Base-by-base conservation (phyloP, 2,888 invertebrate genomes). In the Alitta virens region DNA sequence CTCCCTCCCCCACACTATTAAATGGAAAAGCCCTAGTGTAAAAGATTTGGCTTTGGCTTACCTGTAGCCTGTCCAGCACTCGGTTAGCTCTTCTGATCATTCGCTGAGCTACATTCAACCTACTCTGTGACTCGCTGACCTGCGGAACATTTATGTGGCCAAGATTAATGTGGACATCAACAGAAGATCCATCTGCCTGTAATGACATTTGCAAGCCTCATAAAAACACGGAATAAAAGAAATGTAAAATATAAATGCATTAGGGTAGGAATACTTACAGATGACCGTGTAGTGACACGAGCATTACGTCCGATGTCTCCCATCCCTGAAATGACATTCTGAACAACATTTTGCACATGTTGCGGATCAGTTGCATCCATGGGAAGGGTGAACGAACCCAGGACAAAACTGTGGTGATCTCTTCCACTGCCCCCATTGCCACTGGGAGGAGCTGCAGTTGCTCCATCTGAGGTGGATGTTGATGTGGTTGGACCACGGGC, bases 361-460 rank as follows among this genome's bases (percentile, higher is more conserved):
- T 75, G 73, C 12, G 78, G 73, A 64, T 79, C 79, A 21, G 78
- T 73, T 18, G 74, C 63, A 63, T 80, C 80, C 18, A 79, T 74
- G 1, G 82, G 81, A 25, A 82, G 70, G 9, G 78, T 74, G 68
- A 82, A 79, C 25, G 81, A 79, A 0, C 82, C 80, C 16, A 82
- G 71, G 33, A 82, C 71, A 60, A 78, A 75, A 25, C 55, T 64
- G 60, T 51, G 59, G 3, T 50, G 42, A 2, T 54, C 62, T 27
- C 21, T 51, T 2, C 86, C 67, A 93, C 89, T 68, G 91, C 89
- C 16, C 92, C 91, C 68, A 2, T 40, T 40, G 56, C 42, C 14
- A 9, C 18, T 25, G n/a, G 46, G 26, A 1, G 56, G 56, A 25
- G 57, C 18, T 1, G 51, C 33, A 9, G 21, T 42, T 5, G 53